Base-by-base conservation (phyloP, 2,888 invertebrate species). In the Agapostemon virescens region DNA sequence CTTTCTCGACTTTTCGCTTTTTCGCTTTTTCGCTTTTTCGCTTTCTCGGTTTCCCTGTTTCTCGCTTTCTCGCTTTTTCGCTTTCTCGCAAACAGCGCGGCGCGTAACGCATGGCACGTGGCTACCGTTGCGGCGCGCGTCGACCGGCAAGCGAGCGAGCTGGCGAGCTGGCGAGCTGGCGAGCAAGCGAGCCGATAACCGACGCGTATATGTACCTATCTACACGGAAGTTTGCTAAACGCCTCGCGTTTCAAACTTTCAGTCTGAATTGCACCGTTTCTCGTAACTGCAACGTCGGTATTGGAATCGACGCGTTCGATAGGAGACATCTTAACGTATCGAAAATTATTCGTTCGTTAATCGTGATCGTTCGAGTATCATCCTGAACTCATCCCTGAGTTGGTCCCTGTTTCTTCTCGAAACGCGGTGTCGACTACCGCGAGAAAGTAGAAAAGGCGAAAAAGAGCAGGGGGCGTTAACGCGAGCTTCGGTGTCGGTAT, bases 401-500 rank as follows among this genome's bases (percentile, higher is more conserved):
- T 42, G 40, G 13, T 5, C 40, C 15, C 40, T 5, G 42, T 5
- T 17, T 42, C 42, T 42, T 0, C 42, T 42, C 17, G 42, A 42
- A 15, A 2, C 6, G 7, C 7, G n/a, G 11, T 49, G 11, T 49
- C 3, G 0, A 49, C n/a, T n/a, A 3, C 49, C n/a, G n/a, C 3
- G 11, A n/a, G n/a, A 5, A 11, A 45, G 42, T 5, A 63, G 68
- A 77, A 76, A 67, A 76, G 23, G 17, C 7, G 20, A 11, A 30
- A 33, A n/a, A 42, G 52, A 38, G 52, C 26, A 0, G 36, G 26
- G 26, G 26, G 26, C n/a, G 15, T 15, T 1, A 38, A 13, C 13
- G 1, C n/a, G 20, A 20, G 26, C n/a, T 11, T n/a, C 15, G 40
- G n/a, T 6, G 49, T 70, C 74, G 74, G 81, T 75, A 82, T 71